These are phyloP conservation scores for Sardinella longiceps DNA, from an alignment of 2,797 vertebrate genomes.

Conservation along the genomic window DNA sequence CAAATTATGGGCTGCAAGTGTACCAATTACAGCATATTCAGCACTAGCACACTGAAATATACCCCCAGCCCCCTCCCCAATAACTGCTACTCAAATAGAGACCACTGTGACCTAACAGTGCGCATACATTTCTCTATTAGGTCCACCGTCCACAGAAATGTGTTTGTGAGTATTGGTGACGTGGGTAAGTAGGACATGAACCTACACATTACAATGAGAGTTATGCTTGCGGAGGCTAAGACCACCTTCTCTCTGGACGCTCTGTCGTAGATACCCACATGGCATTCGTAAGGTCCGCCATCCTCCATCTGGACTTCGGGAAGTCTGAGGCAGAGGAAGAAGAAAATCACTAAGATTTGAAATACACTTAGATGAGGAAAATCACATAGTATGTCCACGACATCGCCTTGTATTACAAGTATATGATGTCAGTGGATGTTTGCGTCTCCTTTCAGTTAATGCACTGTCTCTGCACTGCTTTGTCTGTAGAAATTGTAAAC, in stretches of 20 bases:
- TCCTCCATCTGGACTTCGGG: slow-evolving; percentile 92
- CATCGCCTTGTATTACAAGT: background rate
- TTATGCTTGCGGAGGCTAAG: slow-evolving; percentile 85
- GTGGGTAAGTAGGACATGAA: slow-evolving; percentile 30
- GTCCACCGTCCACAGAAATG: background rate
- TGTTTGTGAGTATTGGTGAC: slow-evolving; percentile 2
- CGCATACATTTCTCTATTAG: background rate
- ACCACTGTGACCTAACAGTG: background rate
- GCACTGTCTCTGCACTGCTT: too few relatives aligned
- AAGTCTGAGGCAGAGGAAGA: slow-evolving; percentile 76
- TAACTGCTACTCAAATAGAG: background rate
- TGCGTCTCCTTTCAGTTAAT: background rate
- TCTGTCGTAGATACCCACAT: slow-evolving; percentile 90
- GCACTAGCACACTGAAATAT: background rate
- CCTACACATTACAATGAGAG: slow-evolving; percentile 91
- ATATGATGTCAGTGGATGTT: background rate
- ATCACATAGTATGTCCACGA: background rate
- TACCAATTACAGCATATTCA: background rate
- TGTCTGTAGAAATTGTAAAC: background rate
- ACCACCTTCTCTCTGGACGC: slow-evolving; percentile 87
- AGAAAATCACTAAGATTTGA: slow-evolving; percentile 11
- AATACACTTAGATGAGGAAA: background rate
- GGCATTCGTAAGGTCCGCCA: slow-evolving; percentile 91
- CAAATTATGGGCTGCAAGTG: slow-evolving; percentile 1
- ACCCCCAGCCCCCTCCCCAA: background rate